Base-by-base conservation (phyloP, 1,140 invertebrate genomes). In the Diorhabda carinulata region DNA sequence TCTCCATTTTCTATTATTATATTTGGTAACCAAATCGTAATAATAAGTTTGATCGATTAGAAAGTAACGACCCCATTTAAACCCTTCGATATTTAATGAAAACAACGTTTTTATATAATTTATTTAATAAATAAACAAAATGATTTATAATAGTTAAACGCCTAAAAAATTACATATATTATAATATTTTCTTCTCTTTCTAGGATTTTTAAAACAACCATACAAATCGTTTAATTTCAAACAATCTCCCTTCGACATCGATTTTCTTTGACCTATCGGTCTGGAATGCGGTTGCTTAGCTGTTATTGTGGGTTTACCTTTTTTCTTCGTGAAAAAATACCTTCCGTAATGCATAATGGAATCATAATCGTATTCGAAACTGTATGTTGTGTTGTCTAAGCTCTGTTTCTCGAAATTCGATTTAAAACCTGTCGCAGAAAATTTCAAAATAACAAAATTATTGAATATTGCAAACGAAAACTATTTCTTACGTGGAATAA, bases 321-420 rank as follows among this genome's bases (percentile, higher is more conserved):
- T 84, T 57, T 74, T 80, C 72, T 81, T 82, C 74, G 84, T 87
- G 76, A 81, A 88, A 78, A 83, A 87, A 75, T 84, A 82, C 67
- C 82, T 83, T 3, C 90, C 90, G 73, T 91, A 91, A 76, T 91
- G 90, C 89, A 91, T 91, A 52, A 91, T 89, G 45, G 88, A 90
- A 64, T 89, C 85, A 74, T 88, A 91, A 75, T 91, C 90, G 73
- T 91, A 91, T 70, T 89, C 87, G 78, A 86, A 89, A 64, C 81
- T 83, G 72, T 86, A 86, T 0, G 87, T 86, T 40, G 87, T 88
- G 74, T 89, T 89, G 57, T 82, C 84, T 68, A 83, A 77, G 72
- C 84, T 85, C 73, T 88, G 82, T 80, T 91, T 86, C 72, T 87
- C 81, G 79, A 90, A 86, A 80, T 90, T 85, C 8, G 82, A 81